phyloP scores from a whole-genome alignment of 2,797 vertebrate species.

The Thripadectes ignobilis region DNA sequence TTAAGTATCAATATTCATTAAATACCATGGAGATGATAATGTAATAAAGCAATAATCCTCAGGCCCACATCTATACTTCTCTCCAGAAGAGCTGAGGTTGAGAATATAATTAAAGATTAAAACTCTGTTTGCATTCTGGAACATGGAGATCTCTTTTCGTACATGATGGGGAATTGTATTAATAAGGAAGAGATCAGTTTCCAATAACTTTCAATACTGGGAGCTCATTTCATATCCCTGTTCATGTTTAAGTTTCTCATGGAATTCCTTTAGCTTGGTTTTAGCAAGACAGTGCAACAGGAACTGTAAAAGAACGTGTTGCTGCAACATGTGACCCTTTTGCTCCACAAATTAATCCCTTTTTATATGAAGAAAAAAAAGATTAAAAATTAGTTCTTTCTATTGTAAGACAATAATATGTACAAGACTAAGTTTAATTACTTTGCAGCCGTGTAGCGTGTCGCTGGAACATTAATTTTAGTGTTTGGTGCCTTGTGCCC shows the following conservation, averaged over 20 bases:
- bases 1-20: constrained; percentile 83
- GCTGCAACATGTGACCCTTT: constrained; percentile 4
- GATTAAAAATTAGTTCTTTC: background rate
- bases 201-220: constrained; percentile 72
- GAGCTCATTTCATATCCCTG: constrained; percentile 68
- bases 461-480: background rate
- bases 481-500: background rate
- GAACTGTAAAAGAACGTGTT: background rate
- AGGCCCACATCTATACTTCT: constrained; percentile 56
- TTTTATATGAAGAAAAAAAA: background rate
- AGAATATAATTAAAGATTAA: constrained; percentile 86
- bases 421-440: constrained; percentile 9
- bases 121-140: constrained; percentile 82
- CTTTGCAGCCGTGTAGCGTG: background rate
- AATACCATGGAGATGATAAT: constrained; percentile 78
- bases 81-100: constrained; percentile 77
- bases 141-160: constrained; percentile 70
- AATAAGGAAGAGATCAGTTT: constrained; percentile 85
- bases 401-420: background rate
- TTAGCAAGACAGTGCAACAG: background rate
- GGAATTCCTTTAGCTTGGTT: background rate
- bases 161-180: constrained; percentile 76
- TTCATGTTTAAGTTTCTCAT: constrained; percentile 20
- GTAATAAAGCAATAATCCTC: constrained; percentile 85
- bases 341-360: constrained; percentile 30